A percentile compares a stretch with the other conserved stretches of the same genome.
phyloP scores from a whole-genome alignment of 2,888 invertebrate genomes.

The Nycteola revayana region DNA sequence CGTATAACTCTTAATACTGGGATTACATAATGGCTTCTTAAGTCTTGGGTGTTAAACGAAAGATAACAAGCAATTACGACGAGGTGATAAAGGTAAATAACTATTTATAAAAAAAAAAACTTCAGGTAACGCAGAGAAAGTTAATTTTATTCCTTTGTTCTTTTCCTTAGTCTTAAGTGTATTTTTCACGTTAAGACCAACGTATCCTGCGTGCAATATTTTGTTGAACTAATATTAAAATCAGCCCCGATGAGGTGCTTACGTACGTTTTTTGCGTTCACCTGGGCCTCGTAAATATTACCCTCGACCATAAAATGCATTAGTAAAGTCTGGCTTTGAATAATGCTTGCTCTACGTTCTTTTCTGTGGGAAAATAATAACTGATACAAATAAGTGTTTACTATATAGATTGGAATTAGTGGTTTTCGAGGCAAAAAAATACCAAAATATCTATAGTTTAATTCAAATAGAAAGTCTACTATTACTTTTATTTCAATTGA shows the following conservation, averaged over 20 bases:
- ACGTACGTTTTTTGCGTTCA: constrained; percentile 58
- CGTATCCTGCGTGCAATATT: constrained; percentile 23
- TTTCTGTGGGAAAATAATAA: constrained; percentile 39
- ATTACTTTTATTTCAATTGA: no score
- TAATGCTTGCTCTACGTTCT: constrained; percentile 55
- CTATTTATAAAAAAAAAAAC: constrained; percentile 31
- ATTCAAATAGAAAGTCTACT: no score
- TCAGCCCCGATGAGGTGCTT: constrained; percentile 56
- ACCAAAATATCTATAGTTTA: no score
- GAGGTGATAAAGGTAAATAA: constrained; percentile 47
- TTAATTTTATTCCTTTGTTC: constrained; percentile 11
- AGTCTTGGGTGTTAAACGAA: constrained; percentile 73
- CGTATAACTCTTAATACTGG: constrained; percentile 77
- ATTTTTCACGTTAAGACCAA: constrained; percentile 19
- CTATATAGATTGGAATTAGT: no score
- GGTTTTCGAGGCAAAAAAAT: no score
- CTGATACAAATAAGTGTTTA: no score
- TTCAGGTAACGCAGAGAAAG: no score
- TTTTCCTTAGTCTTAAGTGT: constrained; percentile 18
- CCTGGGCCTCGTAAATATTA: constrained; percentile 73
- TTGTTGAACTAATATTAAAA: constrained; percentile 48
- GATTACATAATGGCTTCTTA: constrained; percentile 76
- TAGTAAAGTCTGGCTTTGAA: constrained; percentile 71
- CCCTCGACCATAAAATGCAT: constrained; percentile 72
- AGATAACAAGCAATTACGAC: constrained; percentile 74